These are phyloP conservation scores for Boloria selene DNA, from an alignment of 2,888 invertebrate genomes.

Conservation along the genomic window DNA sequence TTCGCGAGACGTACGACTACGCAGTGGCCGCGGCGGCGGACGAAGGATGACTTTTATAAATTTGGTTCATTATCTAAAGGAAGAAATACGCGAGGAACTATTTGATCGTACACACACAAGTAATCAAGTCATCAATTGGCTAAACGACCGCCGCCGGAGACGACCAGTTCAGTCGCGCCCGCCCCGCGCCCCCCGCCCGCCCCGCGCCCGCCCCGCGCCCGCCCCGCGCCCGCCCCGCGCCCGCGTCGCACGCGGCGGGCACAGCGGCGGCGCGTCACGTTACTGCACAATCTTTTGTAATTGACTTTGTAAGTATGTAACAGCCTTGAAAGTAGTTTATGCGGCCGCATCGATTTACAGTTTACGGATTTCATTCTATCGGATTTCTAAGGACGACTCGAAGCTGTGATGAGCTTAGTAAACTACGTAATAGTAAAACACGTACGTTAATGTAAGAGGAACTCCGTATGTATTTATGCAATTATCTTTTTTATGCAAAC, in stretches of 20 bases:
- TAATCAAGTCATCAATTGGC: slow-evolving; percentile 43
- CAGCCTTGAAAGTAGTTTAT: slow-evolving; percentile 37
- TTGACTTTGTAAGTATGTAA: slow-evolving; percentile 39
- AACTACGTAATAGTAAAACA: neutral
- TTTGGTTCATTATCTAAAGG: slow-evolving; percentile 1
- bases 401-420: neutral
- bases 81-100: neutral
- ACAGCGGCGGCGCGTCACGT: slow-evolving; percentile 11
- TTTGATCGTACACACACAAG: slow-evolving; percentile 9
- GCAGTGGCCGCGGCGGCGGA: slow-evolving; percentile 1
- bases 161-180: slow-evolving; percentile 10
- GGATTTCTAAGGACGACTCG: slow-evolving; percentile 18
- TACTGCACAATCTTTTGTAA: slow-evolving; percentile 34
- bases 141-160: slow-evolving; percentile 41
- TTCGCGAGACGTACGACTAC: neutral
- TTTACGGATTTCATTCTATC: slow-evolving; percentile 25
- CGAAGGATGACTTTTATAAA: neutral
- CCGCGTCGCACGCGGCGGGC: neutral
- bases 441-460: too few species aligned
- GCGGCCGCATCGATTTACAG: slow-evolving; percentile 36
- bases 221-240: slow-evolving; percentile 27
- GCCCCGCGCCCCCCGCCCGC: neutral
- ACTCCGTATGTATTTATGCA: too few species aligned
- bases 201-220: slow-evolving; percentile 2
- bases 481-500: too few species aligned